A percentile compares a stretch with the other conserved stretches of the same genome.
Evolutionary conservation across 35 echinoderm and acorn worm species (phyloP).

Genomic region (Hemicentrotus pulcherrimus): DNA sequence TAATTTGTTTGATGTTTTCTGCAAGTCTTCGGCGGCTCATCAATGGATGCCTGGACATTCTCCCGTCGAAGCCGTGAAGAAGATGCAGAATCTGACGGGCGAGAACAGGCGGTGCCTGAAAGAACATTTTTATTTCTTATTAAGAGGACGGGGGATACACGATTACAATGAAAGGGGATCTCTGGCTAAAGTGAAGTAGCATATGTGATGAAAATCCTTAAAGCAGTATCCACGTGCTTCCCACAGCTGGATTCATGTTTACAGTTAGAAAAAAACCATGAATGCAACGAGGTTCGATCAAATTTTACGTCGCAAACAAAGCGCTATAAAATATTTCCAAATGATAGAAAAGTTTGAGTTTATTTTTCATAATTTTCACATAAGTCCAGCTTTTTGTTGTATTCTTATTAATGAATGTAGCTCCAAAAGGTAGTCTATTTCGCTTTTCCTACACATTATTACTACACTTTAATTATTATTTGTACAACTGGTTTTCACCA

Average conservation of each 20-base stretch:
- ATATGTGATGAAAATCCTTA: background rate
- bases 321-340: background rate
- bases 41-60: background rate
- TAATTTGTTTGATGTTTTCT: slow-evolving; percentile 39
- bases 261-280: background rate
- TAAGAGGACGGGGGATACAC: background rate
- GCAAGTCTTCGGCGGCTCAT: slow-evolving; percentile 16
- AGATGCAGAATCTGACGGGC: background rate
- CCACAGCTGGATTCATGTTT: background rate
- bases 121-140: slow-evolving; percentile 6
- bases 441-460: too few species aligned
- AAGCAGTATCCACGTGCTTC: background rate
- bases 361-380: too few species aligned
- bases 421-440: too few species aligned
- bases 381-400: too few species aligned
- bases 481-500: too few species aligned
- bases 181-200: background rate
- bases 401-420: too few species aligned
- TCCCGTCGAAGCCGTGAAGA: background rate
- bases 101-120: slow-evolving; percentile 3
- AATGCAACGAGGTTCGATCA: background rate
- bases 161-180: background rate
- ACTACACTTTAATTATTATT: too few species aligned
- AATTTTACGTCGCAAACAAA: background rate
- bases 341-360: background rate